These are phyloP conservation scores for Eulacestoma nigropectus DNA, from an alignment of 2,113 vertebrate species.

Conservation along the genomic window DNA sequence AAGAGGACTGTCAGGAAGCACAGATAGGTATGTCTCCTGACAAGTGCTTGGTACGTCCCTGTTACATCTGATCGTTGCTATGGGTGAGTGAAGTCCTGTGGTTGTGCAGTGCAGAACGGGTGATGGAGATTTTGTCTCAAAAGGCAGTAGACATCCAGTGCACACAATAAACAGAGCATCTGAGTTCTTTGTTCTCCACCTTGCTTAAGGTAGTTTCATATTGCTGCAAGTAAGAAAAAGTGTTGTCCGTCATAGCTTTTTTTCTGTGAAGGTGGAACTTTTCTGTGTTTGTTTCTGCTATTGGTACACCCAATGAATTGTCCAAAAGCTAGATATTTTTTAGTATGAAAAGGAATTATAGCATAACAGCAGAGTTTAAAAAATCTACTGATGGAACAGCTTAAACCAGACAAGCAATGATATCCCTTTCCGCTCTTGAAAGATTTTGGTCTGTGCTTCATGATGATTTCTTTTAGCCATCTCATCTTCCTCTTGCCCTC, in stretches of 20 bases:
- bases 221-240: background rate
- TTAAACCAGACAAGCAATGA: background rate
- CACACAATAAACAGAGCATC: background rate
- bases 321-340: background rate
- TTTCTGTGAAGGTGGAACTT: background rate
- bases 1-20: constrained; percentile 88
- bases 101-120: background rate
- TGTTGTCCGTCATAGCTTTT: background rate
- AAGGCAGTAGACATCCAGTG: background rate
- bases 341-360: background rate
- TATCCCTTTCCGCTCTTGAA: rapidly evolving
- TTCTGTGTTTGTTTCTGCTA: background rate
- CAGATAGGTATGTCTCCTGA: constrained; percentile 81
- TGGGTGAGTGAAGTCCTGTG: background rate
- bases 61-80: background rate
- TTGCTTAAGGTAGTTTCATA: background rate
- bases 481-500: background rate
- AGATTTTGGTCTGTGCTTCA: background rate
- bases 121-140: background rate
- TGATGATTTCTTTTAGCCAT: background rate
- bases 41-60: background rate
- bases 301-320: rapidly evolving
- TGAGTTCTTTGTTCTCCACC: background rate
- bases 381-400: background rate
- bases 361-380: background rate